Evolutionary conservation across 2,888 invertebrate species (phyloP), one percentile per base, ranked within the genome.

Genomic region (Pachymerium ferrugineum): DNA sequence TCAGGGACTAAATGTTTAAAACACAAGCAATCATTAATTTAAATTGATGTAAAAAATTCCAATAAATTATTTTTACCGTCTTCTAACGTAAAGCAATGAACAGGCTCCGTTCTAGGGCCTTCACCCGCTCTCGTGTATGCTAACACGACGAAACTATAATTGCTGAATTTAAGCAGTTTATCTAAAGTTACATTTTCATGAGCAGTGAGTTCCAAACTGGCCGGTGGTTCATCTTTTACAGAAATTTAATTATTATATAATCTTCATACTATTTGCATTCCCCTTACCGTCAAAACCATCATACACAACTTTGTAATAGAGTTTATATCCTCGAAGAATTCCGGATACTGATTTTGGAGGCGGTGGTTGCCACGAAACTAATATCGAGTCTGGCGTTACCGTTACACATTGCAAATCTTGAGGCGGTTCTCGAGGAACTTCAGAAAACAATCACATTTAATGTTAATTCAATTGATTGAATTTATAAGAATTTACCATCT

Each of bases 1-100:
- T 89, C 91, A 12, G 93, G 92, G 68, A 90, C 92, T 93, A 83
- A 70, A 75, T 8, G 19, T 16, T 33, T 78, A 75, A 14, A 62
- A 29, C n/a, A n/a, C n/a, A n/a, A n/a, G n/a, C n/a, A n/a, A n/a
- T n/a, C n/a, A n/a, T n/a, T n/a, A n/a, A 16, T 10, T 14, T 54
- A 73, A 4, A 76, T 76, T n/a, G n/a, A n/a, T n/a, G n/a, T 62
- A 14, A 25, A 1, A 12, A 38, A 38, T 6, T 38, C 4, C 67
- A 67, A 70, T 70, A 62, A 69, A 16, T 25, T n/a, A n/a, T n/a
- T n/a, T 30, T 73, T 38, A 68, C 73, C 73, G 31, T 73, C 73
- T 35, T 73, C 73, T 31, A 68, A 68, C 5, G 73, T 73, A 30
- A 29, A 42, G 28, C 73, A 73, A 33, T 73, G 67, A 14, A 73